Percentiles rank a stretch among this genome's conserved stretches.
phyloP scores from a whole-genome alignment of 1,140 invertebrate species.

The Sycophila sp. region DNA sequence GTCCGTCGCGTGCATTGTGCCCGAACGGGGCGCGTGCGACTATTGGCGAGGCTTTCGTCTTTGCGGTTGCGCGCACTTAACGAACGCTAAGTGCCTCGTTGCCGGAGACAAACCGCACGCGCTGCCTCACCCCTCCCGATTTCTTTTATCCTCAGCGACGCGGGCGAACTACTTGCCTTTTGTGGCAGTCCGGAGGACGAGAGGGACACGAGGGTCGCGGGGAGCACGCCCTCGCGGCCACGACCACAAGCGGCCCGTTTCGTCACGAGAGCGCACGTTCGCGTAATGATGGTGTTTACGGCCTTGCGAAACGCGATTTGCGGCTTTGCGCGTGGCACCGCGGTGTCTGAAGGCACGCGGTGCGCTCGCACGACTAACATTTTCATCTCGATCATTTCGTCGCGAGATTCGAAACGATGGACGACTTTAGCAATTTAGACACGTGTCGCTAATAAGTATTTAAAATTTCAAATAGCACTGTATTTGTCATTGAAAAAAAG shows the following conservation, averaged over 20 bases:
- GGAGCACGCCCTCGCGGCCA: background rate
- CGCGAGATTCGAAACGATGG: too few species aligned
- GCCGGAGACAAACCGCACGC: constrained; percentile 33
- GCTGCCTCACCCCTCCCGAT: background rate
- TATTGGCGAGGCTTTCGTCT: constrained; percentile 5
- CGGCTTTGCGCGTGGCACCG: too few species aligned
- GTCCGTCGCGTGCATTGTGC: background rate
- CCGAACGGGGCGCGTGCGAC: background rate
- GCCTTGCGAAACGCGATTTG: constrained; percentile 14
- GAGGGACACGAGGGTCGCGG: background rate
- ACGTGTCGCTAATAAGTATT: too few species aligned
- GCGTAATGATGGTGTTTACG: constrained; percentile 22
- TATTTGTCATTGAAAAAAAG: too few species aligned
- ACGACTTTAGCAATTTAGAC: too few species aligned
- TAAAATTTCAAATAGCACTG: too few species aligned
- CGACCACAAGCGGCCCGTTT: constrained; percentile 16
- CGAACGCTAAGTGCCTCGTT: constrained; percentile 37
- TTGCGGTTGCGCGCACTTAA: constrained; percentile 22
- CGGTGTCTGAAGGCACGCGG: too few species aligned
- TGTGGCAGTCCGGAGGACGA: background rate
- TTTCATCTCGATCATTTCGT: background rate
- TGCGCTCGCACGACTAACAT: background rate
- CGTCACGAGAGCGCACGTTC: background rate
- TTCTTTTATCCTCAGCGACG: background rate
- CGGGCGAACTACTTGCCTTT: background rate